A percentile compares a stretch with the other conserved stretches of the same genome.
Conservation (phyloP, 2,888 invertebrate genomes). For the Nebria brevicollis region DNA sequence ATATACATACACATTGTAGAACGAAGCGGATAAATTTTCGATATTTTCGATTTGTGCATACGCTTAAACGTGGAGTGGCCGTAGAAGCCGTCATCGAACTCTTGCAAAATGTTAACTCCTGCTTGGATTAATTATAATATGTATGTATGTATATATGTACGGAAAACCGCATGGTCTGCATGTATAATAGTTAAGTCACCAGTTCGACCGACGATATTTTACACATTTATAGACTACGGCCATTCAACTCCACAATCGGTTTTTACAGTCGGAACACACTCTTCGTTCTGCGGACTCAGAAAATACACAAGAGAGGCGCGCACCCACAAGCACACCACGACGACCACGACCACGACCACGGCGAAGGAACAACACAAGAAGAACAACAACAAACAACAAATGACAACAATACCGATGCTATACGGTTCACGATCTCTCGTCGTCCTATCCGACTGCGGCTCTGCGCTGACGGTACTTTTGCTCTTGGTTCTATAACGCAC, state of each 20-base stretch:
- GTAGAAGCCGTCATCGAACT: neutral
- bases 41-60: neutral
- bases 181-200: constrained; percentile 10
- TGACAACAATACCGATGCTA: neutral
- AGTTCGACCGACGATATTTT: neutral
- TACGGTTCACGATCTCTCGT: neutral
- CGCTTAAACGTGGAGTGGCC: neutral
- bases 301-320: neutral
- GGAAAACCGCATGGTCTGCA: constrained; percentile 8
- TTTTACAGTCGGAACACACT: constrained; percentile 10
- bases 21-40: neutral
- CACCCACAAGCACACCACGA: constrained; percentile 4
- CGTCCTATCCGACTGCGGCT: neutral
- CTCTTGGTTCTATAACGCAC: neutral
- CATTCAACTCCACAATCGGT: constrained; percentile 18
- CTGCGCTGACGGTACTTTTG: neutral
- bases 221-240: constrained; percentile 7
- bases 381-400: constrained; percentile 3
- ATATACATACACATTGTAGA: neutral
- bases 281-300: neutral
- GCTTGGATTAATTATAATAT: no score
- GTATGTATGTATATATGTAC: neutral
- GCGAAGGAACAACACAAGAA: neutral
- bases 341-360: neutral
- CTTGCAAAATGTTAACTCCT: neutral